Base-by-base conservation (phyloP, 2,888 invertebrate genomes). In the Drosophila histrio region DNA sequence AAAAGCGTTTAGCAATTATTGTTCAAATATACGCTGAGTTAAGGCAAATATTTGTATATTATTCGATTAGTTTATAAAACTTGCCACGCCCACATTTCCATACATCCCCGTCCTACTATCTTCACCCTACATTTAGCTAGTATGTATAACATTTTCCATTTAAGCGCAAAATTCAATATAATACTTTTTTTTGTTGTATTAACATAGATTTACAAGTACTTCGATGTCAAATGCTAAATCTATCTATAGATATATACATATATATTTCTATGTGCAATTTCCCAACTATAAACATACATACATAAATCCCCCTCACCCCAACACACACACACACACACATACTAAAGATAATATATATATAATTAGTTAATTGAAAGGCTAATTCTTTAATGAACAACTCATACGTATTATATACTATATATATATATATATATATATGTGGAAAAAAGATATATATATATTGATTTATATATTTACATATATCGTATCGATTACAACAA, bases 281-380 rank as follows among this genome's bases (percentile, higher is more conserved):
- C 46, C 38, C 24, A 57, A 19, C 22, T 47, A 36, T 41, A 39
- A 11, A 56, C 30, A 61, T n/a, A 63, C 13, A 3, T 17, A 24
- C 8, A 7, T n/a, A n/a, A n/a, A n/a, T n/a, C 15, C 6, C 43
- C 3, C 24, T 15, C 6, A 38, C 3, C 22, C 26, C 43, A 30
- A 38, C 22, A 30, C 24, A 15, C 43, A 24, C 50, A 58, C 9
- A 67, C 54, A 60, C 38, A 57, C 36, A 44, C 19, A 50, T 17
- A 59, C 75, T 74, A 69, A 50, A 62, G 44, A 54, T 65, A 36
- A 61, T 63, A 46, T 59, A 56, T 47, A 49, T 39, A 49, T 36
- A 49, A 28, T 39, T 74, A 75, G 77, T 72, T 76, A 76, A 77
- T 68, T 77, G 64, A 65, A 77, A 77, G 77, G 65, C 72, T 72